Percentiles rank a stretch among this genome's conserved stretches.
Conservation (phyloP, 2,888 invertebrate genomes). For the Melolontha melolontha region DNA sequence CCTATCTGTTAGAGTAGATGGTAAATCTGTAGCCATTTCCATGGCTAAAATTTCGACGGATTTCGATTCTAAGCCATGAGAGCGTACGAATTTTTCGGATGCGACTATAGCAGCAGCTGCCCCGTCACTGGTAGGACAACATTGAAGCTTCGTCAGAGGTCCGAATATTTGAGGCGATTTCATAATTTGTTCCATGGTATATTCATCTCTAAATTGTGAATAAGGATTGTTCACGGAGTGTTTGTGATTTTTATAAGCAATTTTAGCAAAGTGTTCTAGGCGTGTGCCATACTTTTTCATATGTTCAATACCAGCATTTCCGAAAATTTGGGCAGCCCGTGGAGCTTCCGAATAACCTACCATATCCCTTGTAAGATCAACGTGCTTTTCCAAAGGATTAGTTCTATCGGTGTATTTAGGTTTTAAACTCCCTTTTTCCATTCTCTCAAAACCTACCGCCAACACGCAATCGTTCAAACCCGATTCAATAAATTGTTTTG, state of each 20-base stretch:
- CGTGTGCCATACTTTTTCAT: slow-evolving; percentile 96
- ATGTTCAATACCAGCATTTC: slow-evolving; percentile 95
- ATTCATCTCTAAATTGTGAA: slow-evolving; percentile 94
- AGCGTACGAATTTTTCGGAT: slow-evolving; percentile 90
- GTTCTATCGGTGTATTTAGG: slow-evolving; percentile 84
- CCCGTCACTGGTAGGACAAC: slow-evolving; percentile 89
- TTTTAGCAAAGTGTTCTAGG: slow-evolving; percentile 94
- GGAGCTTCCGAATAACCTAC: slow-evolving; percentile 86
- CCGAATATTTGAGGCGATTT: slow-evolving; percentile 90
- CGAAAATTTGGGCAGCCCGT: slow-evolving; percentile 94
- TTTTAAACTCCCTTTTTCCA: slow-evolving; percentile 91
- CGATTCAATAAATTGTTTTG: slow-evolving; percentile 91
- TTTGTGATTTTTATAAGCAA: slow-evolving; percentile 97
- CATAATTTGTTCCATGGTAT: slow-evolving; percentile 90
- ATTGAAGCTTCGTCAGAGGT: slow-evolving; percentile 75
- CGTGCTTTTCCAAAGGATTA: slow-evolving; percentile 90
- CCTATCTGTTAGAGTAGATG: slow-evolving; percentile 84
- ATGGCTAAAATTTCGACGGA: slow-evolving; percentile 97
- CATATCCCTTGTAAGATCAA: slow-evolving; percentile 85
- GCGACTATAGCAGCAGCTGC: slow-evolving; percentile 93
- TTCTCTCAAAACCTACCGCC: slow-evolving; percentile 98
- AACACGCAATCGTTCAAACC: slow-evolving; percentile 89
- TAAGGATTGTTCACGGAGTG: slow-evolving; percentile 97
- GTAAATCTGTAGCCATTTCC: slow-evolving; percentile 95
- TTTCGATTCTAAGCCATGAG: slow-evolving; percentile 82